These are phyloP conservation scores for Caradrina kadenii DNA, from an alignment of 2,888 invertebrate species.

Conservation along the genomic window DNA sequence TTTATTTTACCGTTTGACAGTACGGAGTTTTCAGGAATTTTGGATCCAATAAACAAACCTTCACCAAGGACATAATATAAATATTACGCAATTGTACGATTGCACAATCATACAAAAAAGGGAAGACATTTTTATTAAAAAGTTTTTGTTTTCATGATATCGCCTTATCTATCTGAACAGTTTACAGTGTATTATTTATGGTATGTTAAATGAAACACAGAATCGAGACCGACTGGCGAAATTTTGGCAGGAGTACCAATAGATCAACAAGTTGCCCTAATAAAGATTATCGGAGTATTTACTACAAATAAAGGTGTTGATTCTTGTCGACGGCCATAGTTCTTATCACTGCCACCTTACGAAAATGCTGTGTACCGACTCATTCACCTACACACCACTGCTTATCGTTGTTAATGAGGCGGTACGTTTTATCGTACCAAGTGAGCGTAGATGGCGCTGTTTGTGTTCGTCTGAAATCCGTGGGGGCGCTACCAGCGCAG, in stretches of 20 bases:
- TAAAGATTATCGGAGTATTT: neutral
- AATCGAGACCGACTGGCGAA: too few species aligned
- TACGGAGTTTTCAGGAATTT: too few species aligned
- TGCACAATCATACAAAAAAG: too few species aligned
- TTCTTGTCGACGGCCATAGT: neutral
- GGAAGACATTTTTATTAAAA: too few species aligned
- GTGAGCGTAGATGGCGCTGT: slow-evolving; percentile 68
- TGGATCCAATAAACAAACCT: too few species aligned
- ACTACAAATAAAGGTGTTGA: neutral
- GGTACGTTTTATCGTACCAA: neutral
- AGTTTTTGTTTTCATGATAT: too few species aligned
- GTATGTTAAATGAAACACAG: neutral
- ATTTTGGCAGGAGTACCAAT: neutral
- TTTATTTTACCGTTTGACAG: too few species aligned
- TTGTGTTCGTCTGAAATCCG: slow-evolving; percentile 41
- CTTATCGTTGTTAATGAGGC: slow-evolving; percentile 8
- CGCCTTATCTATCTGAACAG: neutral
- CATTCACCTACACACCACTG: slow-evolving; percentile 3
- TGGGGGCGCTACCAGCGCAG: slow-evolving; percentile 69
- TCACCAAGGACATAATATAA: too few species aligned
- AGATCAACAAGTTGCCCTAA: neutral
- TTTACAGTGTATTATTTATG: neutral
- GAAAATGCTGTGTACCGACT: slow-evolving; percentile 35
- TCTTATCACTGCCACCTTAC: slow-evolving; percentile 57
- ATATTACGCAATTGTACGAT: too few species aligned